These are phyloP conservation scores for Gonocerus acuteangulatus DNA, from an alignment of 2,888 invertebrate genomes.

Conservation along the genomic window DNA sequence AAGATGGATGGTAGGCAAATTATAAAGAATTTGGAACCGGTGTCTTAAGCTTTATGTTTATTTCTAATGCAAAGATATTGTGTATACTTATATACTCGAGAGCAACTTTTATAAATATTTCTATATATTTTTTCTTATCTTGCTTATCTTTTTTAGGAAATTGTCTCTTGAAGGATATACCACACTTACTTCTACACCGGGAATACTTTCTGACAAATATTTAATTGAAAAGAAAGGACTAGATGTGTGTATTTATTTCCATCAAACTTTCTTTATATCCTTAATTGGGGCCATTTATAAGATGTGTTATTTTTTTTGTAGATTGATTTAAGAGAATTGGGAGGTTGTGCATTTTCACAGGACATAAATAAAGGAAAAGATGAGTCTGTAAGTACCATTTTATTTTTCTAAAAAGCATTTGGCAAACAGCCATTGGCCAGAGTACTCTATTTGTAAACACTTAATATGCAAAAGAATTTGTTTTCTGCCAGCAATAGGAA, in stretches of 20 bases:
- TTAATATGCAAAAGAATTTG: no score
- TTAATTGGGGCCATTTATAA: background rate
- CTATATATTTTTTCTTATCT: no score
- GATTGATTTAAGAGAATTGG: slow-evolving; percentile 73
- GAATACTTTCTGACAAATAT: slow-evolving; percentile 55
- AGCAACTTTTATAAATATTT: no score
- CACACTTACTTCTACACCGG: slow-evolving; percentile 54
- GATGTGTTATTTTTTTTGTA: slow-evolving; percentile 44
- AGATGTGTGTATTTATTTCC: slow-evolving; percentile 54
- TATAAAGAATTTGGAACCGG: background rate
- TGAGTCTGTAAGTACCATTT: slow-evolving; percentile 45
- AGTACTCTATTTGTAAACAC: no score
- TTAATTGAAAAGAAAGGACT: slow-evolving; percentile 57
- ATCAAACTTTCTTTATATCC: slow-evolving; percentile 6
- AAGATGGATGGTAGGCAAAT: slow-evolving; percentile 18
- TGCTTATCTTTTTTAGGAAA: slow-evolving; percentile 51
- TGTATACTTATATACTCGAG: no score
- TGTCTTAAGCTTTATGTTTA: background rate
- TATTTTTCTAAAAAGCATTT: background rate
- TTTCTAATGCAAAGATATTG: no score
- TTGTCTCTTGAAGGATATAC: slow-evolving; percentile 64
- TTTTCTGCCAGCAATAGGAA: no score
- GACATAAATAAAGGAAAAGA: slow-evolving; percentile 55
- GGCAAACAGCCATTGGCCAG: no score
- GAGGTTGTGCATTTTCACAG: slow-evolving; percentile 63